Evolutionary conservation across 2,888 invertebrate species (phyloP).

Genomic region (Meteorus colon): DNA sequence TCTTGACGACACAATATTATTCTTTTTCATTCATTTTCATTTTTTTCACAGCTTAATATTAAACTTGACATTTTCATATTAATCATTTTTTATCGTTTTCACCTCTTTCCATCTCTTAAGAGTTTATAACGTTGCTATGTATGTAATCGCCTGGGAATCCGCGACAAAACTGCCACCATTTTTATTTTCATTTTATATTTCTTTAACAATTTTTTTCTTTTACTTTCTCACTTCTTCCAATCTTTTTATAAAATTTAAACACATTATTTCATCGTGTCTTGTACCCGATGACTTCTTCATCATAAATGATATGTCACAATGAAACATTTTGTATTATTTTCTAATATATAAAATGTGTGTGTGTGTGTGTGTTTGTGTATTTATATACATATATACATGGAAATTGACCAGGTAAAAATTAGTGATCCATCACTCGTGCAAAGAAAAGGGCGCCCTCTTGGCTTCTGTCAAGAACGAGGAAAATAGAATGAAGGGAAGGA

Average conservation of each 20-base stretch:
- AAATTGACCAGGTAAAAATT: constrained; percentile 42
- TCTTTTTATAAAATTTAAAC: background rate
- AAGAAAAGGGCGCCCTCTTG: constrained; percentile 47
- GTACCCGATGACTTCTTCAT: constrained; percentile 20
- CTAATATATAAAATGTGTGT: background rate
- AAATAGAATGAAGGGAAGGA: background rate
- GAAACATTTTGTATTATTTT: background rate
- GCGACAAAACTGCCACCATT: constrained; percentile 55
- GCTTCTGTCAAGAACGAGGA: constrained; percentile 46
- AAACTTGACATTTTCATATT: background rate
- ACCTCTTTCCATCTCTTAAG: constrained; percentile 20
- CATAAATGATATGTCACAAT: background rate
- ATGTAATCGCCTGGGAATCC: constrained; percentile 72
- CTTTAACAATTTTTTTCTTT: background rate
- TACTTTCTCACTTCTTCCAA: background rate
- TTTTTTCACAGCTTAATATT: background rate
- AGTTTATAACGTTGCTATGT: constrained; percentile 50
- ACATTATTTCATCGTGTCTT: background rate
- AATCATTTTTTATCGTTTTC: constrained; percentile 11
- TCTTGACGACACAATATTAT: background rate
- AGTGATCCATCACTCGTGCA: constrained; percentile 60
- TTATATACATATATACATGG: no score
- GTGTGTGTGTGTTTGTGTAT: constrained; percentile 6
- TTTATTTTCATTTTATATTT: constrained; percentile 30
- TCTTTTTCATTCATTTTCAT: background rate